These are phyloP conservation scores for Drosophila falleni DNA, from an alignment of 2,888 invertebrate genomes.

Conservation along the genomic window DNA sequence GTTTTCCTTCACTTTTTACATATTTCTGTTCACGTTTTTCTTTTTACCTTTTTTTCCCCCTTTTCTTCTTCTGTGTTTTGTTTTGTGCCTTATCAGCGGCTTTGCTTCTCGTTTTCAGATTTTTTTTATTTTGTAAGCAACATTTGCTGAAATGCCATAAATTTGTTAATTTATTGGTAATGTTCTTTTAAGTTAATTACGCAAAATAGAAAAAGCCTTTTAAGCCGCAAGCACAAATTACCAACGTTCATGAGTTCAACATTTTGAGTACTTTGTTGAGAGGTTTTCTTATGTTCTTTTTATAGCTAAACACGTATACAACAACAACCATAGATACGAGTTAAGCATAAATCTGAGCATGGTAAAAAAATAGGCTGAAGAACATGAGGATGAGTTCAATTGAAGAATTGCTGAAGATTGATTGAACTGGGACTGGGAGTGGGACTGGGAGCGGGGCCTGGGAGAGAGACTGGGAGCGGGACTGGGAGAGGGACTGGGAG, in stretches of 20 bases:
- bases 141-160: constrained; percentile 72
- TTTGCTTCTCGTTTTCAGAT: constrained; percentile 27
- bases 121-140: constrained; percentile 27
- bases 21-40: constrained; percentile 41
- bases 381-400: constrained; percentile 13
- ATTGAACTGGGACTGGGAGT: too few species aligned
- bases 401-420: neutral
- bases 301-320: neutral
- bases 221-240: constrained; percentile 50
- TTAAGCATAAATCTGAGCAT: neutral
- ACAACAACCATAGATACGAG: constrained; percentile 4
- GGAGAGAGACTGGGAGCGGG: too few species aligned
- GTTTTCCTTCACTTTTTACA: constrained; percentile 22
- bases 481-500: too few species aligned
- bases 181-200: constrained; percentile 72
- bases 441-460: too few species aligned
- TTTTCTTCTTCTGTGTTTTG: constrained; percentile 20
- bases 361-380: neutral
- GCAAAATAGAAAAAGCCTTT: constrained; percentile 61
- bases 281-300: constrained; percentile 11
- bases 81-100: constrained; percentile 64
- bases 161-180: constrained; percentile 72
- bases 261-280: constrained; percentile 30
- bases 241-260: constrained; percentile 34
- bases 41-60: neutral